A percentile compares a stretch with the other conserved stretches of the same genome.
Evolutionary conservation across 2,797 vertebrate species (phyloP).

Genomic region (Liparis tanakae): DNA sequence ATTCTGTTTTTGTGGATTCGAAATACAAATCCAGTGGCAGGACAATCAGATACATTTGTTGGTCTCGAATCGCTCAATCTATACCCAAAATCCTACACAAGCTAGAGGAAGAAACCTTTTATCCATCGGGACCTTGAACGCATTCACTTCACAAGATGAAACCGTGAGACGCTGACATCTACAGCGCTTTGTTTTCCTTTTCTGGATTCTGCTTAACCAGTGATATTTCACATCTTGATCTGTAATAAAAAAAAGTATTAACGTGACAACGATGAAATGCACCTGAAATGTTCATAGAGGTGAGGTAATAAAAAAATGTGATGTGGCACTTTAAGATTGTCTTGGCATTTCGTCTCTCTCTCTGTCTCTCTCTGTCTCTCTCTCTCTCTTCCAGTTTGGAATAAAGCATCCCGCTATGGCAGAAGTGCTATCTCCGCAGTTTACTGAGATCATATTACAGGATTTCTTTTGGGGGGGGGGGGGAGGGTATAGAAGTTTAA

Average conservation of each 20-base stretch:
- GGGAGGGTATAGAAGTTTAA: constrained; percentile 36
- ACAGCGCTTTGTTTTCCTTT: constrained; percentile 1
- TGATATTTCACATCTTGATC: constrained; percentile 3
- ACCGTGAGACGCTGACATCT: constrained; percentile 19
- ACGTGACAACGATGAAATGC: constrained; percentile 12
- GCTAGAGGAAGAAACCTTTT: constrained; percentile 21
- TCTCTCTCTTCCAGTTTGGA: constrained; percentile 19
- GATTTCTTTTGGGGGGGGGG: neutral
- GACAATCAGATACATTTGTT: constrained; percentile 1
- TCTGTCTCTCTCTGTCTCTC: neutral
- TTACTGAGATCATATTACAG: constrained; percentile 38
- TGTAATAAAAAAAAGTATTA: constrained; percentile 5
- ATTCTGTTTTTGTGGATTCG: neutral
- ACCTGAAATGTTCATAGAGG: neutral
- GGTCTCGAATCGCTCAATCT: constrained; percentile 1
- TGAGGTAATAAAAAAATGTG: constrained; percentile 12
- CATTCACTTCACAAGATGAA: constrained; percentile 21
- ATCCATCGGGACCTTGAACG: constrained; percentile 7
- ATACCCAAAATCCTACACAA: constrained; percentile 19
- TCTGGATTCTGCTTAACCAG: neutral
- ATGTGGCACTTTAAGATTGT: constrained; percentile 9
- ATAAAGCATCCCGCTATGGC: constrained; percentile 25
- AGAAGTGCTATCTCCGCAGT: constrained; percentile 49
- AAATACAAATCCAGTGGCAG: neutral
- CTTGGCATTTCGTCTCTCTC: constrained; percentile 4